Base-by-base conservation (phyloP, 2,888 invertebrate species). In the Chrysina gloriosa region DNA sequence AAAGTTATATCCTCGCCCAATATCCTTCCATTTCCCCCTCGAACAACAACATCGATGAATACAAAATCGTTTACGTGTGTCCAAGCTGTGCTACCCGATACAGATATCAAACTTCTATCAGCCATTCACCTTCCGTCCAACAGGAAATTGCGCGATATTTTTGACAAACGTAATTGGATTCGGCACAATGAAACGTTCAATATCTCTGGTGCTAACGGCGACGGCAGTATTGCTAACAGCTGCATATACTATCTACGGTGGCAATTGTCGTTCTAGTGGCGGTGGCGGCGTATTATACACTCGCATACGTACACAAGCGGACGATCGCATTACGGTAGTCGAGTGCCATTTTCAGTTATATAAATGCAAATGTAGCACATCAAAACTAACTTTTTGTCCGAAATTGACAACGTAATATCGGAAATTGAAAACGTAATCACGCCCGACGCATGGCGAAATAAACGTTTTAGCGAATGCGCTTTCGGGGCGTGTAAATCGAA, bases 351-450 rank as follows among this genome's bases (percentile, higher is more conserved):
- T 71, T 70, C 69, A 69, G 71, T 72, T 70, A 72, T 72, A 71
- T 72, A 72, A 72, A 72, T 72, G 72, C 69, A 72, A 72, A 72
- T 72, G 64, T 42, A 63, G 64, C 56, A 52, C 63, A 65, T 47
- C 67, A 63, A 31, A 63, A 68, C 70, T 56, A 65, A 69, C 42
- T 69, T 65, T 69, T 70, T 54, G 16, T 58, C 31, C 56, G 47
- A 65, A 61, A 58, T 45, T 25, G 50, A 27, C n/a, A 25, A 27
- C 16, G 56, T 39, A 68, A 68, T 71, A 67, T 68, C 70, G 73
- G 72, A 73, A 73, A 74, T 74, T 74, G 74, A 71, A 71, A 72
- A 70, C 63, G 66, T 69, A 70, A 73, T 71, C 71, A 68, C 63
- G 47, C 23, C 54, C 58, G 29, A 66, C 39, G 29, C 48, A 63